Evolutionary conservation across 2,888 invertebrate species (phyloP).

Genomic region (Adelognathus sp.): DNA sequence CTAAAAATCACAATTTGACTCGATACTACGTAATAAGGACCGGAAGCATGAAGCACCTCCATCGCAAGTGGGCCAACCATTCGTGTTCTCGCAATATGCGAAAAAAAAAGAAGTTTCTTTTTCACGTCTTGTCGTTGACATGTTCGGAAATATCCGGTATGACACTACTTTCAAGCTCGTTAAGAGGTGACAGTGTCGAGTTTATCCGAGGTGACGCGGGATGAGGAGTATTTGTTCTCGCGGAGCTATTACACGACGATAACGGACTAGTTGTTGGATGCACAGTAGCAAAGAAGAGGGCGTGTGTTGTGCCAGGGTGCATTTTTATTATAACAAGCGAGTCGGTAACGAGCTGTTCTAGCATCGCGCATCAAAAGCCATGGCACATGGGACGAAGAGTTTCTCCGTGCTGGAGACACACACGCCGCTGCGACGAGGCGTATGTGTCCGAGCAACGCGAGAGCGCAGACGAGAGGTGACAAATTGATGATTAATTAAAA

Average conservation of each 20-base stretch:
- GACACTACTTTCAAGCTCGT: slow-evolving; percentile 41
- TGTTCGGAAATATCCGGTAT: slow-evolving; percentile 13
- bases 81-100: too few species aligned
- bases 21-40: background rate
- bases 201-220: background rate
- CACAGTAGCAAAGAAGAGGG: slow-evolving; percentile 31
- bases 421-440: slow-evolving; percentile 34
- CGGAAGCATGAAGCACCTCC: too few species aligned
- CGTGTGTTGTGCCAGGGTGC: slow-evolving; percentile 63
- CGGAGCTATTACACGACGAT: slow-evolving; percentile 41
- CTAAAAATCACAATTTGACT: too few species aligned
- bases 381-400: slow-evolving; percentile 66
- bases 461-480: slow-evolving; percentile 68
- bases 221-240: slow-evolving; percentile 41
- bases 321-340: slow-evolving; percentile 75
- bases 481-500: slow-evolving; percentile 80
- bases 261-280: slow-evolving; percentile 41
- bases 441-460: slow-evolving; percentile 6
- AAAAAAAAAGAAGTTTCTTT: background rate
- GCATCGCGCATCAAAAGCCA: slow-evolving; percentile 67
- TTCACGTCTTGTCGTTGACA: background rate
- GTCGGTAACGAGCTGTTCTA: slow-evolving; percentile 74
- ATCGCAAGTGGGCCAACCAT: too few species aligned
- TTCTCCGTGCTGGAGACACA: slow-evolving; percentile 48
- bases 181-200: slow-evolving; percentile 29